A percentile compares a stretch with the other conserved stretches of the same genome.
Conservation (phyloP, 1,140 invertebrate species). For the Drosophila arawakana region DNA sequence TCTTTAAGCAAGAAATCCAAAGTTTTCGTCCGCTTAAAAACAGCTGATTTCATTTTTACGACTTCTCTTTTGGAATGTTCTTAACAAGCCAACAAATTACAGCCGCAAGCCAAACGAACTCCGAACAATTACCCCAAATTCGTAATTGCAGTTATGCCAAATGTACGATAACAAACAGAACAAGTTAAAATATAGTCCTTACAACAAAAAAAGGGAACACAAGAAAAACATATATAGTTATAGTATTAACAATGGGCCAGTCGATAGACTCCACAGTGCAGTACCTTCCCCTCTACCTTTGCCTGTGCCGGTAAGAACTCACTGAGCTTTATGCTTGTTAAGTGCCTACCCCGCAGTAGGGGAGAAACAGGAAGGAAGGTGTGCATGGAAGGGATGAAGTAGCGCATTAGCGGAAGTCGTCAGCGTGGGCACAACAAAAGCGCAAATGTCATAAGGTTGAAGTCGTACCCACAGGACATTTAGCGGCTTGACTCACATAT, state of each 20-base stretch:
- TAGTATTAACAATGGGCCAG: constrained; percentile 9
- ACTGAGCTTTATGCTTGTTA: background rate
- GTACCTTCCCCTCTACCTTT: constrained; percentile 4
- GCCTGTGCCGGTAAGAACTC: background rate
- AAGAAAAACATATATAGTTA: constrained; percentile 48
- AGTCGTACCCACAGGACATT: constrained; percentile 27
- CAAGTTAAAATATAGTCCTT: constrained; percentile 18
- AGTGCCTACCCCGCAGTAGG: constrained; percentile 1
- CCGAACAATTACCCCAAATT: constrained; percentile 74
- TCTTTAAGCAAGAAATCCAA: too few relatives aligned
- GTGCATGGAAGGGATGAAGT: constrained; percentile 7
- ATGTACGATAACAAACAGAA: constrained; percentile 39
- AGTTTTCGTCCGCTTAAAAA: background rate
- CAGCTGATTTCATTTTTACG: background rate
- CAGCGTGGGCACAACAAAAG: constrained; percentile 58
- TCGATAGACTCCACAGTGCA: constrained; percentile 11
- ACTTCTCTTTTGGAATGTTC: background rate
- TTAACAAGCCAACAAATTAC: constrained; percentile 41
- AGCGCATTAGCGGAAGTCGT: constrained; percentile 60
- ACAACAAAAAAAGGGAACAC: constrained; percentile 53
- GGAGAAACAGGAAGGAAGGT: background rate
- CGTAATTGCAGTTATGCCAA: constrained; percentile 69
- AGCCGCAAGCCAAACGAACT: constrained; percentile 52
- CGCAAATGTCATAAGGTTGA: constrained; percentile 62
- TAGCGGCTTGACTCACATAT: background rate